These are phyloP conservation scores for Cryptosula pallasiana DNA, from an alignment of 2,888 invertebrate species.

Conservation along the genomic window DNA sequence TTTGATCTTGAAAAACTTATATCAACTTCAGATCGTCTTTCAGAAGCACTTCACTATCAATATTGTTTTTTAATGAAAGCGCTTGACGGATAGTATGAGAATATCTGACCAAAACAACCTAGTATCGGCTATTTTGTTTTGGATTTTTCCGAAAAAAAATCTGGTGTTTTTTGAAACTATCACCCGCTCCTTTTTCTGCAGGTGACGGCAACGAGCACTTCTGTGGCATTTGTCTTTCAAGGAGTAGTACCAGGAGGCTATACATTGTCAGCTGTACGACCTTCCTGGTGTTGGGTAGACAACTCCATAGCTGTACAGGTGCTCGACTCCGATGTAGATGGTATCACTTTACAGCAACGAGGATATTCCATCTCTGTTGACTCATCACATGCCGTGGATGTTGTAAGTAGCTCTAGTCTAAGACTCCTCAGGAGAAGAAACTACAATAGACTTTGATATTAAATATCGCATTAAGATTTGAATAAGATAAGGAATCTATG, in stretches of 20 bases:
- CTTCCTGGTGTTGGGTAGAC: constrained; percentile 12
- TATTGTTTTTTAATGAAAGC: too few relatives aligned
- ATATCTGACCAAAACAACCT: too few relatives aligned
- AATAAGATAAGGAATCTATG: not conserved
- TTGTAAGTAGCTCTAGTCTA: not conserved
- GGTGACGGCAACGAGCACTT: not conserved
- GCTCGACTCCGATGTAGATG: not conserved
- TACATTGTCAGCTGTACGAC: not conserved
- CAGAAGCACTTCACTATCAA: too few relatives aligned
- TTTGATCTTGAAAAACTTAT: too few relatives aligned
- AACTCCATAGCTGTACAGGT: not conserved
- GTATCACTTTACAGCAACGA: not conserved
- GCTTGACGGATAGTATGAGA: too few relatives aligned
- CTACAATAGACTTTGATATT: too few relatives aligned
- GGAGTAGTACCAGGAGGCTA: constrained; percentile 4
- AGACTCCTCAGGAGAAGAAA: too few relatives aligned
- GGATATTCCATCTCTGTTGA: not conserved
- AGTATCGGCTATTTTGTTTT: too few relatives aligned
- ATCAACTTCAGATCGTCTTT: too few relatives aligned
- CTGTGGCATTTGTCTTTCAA: constrained; percentile 17
- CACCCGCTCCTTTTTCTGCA: not conserved
- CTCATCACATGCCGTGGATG: not conserved
- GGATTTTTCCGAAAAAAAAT: too few relatives aligned
- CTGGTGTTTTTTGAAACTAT: too few relatives aligned
- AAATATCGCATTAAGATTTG: not conserved